Percentiles rank a stretch among this genome's conserved stretches.
phyloP scores from a whole-genome alignment of 1,140 invertebrate species.

The Caenorhabditis tropicalis region DNA sequence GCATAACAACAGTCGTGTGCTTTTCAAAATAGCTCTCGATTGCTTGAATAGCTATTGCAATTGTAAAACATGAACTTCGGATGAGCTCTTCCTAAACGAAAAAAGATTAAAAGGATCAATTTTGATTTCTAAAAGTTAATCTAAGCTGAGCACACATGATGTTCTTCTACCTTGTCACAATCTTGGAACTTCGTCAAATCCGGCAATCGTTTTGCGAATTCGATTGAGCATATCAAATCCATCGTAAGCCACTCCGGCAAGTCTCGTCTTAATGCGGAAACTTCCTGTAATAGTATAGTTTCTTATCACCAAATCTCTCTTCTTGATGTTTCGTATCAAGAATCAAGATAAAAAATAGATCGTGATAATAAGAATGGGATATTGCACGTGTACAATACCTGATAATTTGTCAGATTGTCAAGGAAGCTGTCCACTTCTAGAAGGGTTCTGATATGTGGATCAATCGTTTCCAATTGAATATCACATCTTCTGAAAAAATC shows the following conservation, averaged over 20 bases:
- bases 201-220: neutral
- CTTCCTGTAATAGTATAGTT: neutral
- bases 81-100: conserved; percentile 4
- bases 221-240: neutral
- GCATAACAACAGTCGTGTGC: neutral
- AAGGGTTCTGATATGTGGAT: neutral
- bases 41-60: conserved; percentile 8
- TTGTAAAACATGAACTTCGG: neutral
- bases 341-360: neutral
- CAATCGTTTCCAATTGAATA: neutral
- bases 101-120: neutral
- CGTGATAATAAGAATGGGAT: neutral
- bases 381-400: conserved; percentile 4
- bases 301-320: neutral
- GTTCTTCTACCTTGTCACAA: neutral
- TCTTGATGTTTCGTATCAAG: conserved; percentile 6
- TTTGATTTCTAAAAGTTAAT: neutral
- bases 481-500: neutral
- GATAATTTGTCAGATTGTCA: neutral
- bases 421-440: neutral
- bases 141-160: neutral
- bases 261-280: neutral
- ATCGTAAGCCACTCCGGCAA: conserved; percentile 4
- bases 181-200: neutral
- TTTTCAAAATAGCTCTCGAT: conserved; percentile 29